phyloP scores from a whole-genome alignment of 2,888 invertebrate genomes.

The Apoda limacodes region DNA sequence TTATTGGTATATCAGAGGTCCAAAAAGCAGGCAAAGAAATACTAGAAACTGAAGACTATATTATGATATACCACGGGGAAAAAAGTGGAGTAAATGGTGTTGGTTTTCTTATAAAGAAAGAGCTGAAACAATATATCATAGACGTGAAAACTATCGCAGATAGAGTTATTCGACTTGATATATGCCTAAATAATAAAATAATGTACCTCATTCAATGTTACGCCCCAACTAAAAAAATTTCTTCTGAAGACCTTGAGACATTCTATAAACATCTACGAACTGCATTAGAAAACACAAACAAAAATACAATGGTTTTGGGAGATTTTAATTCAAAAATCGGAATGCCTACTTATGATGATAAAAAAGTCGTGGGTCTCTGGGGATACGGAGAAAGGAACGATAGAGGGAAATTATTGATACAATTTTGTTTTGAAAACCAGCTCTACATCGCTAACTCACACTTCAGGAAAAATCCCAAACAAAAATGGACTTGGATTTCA shows the following conservation, averaged over 20 bases:
- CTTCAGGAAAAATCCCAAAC: constrained; percentile 1
- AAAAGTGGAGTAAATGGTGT: background rate
- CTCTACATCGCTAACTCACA: constrained; percentile 1
- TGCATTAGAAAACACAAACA: background rate
- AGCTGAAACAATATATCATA: background rate
- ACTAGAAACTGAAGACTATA: background rate
- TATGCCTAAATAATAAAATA: background rate
- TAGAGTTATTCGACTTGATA: background rate
- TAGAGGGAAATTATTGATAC: constrained; percentile 1
- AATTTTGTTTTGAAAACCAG: background rate
- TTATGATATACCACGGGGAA: constrained; percentile 1
- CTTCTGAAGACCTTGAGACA: background rate
- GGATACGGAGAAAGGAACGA: constrained; percentile 1
- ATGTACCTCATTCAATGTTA: constrained; percentile 1
- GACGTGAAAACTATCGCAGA: too few species aligned
- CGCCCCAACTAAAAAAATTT: constrained; percentile 1
- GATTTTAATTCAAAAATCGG: constrained; percentile 4
- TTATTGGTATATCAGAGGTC: too few species aligned
- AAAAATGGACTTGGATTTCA: constrained; percentile 6
- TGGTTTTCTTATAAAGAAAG: constrained; percentile 1
- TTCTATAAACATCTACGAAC: background rate
- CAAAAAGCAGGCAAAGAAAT: constrained; percentile 2
- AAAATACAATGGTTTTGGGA: too few species aligned
- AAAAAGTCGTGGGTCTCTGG: background rate
- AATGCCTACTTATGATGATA: background rate